A percentile compares a stretch with the other conserved stretches of the same genome.
Conservation (phyloP, 1,140 invertebrate species). For the Augochlora pura region DNA sequence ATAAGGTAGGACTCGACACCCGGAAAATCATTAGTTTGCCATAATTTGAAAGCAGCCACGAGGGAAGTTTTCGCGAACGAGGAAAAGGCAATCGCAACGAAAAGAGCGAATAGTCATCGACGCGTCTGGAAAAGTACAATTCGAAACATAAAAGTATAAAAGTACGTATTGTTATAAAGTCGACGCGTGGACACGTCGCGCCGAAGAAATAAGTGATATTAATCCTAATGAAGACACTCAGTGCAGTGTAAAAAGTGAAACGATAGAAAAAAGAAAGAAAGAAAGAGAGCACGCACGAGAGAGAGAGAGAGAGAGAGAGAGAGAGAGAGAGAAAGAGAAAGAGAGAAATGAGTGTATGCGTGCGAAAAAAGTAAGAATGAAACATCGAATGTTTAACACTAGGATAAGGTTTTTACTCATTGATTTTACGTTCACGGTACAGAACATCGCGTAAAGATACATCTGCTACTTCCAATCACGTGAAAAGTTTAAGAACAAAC, state of each 20-base stretch:
- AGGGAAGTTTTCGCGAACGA: conserved; percentile 10
- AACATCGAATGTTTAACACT: conserved; percentile 9
- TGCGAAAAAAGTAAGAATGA: conserved; percentile 5
- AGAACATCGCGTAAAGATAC: not conserved
- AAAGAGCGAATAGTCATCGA: conserved; percentile 34
- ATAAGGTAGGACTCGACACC: not conserved
- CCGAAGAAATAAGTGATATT: conserved; percentile 79
- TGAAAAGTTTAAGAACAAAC: not conserved
- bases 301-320: too few relatives aligned
- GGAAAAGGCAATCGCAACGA: conserved; percentile 9
- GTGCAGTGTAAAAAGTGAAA: conserved; percentile 66
- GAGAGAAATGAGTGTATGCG: not conserved
- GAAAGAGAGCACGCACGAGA: too few relatives aligned
- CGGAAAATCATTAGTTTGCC: not conserved
- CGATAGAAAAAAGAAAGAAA: conserved; percentile 26
- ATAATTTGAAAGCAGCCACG: not conserved
- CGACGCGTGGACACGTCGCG: conserved; percentile 69
- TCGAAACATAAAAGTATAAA: conserved; percentile 76
- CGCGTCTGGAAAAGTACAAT: conserved; percentile 77
- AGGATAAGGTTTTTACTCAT: conserved; percentile 18
- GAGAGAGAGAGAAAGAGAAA: too few relatives aligned
- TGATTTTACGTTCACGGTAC: not conserved
- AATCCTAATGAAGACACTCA: conserved; percentile 77
- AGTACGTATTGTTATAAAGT: conserved; percentile 77
- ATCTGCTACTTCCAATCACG: not conserved